phyloP scores from a whole-genome alignment of 2,888 invertebrate species.

The Conus canariensis region DNA sequence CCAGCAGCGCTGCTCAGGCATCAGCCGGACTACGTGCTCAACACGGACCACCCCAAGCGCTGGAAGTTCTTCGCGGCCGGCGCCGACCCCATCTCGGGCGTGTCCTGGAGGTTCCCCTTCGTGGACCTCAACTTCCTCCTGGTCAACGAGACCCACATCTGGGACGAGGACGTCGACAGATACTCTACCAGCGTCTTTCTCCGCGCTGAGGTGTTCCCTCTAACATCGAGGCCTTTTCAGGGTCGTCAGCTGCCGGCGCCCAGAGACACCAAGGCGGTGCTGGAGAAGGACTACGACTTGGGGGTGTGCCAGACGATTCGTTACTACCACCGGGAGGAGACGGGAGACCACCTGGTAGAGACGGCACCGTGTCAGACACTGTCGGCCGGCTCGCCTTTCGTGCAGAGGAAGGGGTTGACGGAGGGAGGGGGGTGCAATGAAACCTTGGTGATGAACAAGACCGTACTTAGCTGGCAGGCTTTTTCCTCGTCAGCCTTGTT shows the following conservation, averaged over 20 bases:
- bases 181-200: constrained; percentile 33
- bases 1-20: neutral
- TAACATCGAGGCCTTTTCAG: constrained; percentile 47
- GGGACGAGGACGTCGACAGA: constrained; percentile 49
- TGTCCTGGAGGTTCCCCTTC: constrained; percentile 53
- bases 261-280: constrained; percentile 33
- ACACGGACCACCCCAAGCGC: neutral
- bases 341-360: neutral
- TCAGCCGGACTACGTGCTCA: neutral
- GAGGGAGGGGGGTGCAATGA: neutral
- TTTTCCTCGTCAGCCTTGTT: neutral
- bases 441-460: neutral
- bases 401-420: neutral
- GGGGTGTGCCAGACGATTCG: neutral
- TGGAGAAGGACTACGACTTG: neutral
- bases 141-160: constrained; percentile 52
- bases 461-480: neutral
- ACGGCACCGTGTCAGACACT: neutral
- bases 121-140: constrained; percentile 52
- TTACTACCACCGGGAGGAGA: neutral
- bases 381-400: neutral
- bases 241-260: constrained; percentile 50
- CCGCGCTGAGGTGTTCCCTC: constrained; percentile 45
- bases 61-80: constrained; percentile 2
- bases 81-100: constrained; percentile 24